Conservation (phyloP, 2,113 vertebrate species). For the Cromileptes altivelis region DNA sequence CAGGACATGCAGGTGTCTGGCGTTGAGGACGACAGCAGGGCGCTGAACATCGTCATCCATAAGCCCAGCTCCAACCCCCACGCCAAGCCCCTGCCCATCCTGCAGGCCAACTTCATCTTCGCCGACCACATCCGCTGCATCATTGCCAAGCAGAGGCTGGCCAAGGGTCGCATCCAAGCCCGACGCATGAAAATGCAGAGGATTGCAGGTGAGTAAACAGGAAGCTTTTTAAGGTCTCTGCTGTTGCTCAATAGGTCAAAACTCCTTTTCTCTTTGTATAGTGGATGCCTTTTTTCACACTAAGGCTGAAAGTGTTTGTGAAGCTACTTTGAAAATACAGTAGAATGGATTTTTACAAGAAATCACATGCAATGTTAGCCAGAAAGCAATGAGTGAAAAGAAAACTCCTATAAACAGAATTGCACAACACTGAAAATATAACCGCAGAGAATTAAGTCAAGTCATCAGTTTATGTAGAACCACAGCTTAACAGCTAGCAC, state of each 20-base stretch:
- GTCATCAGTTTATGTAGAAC: not conserved
- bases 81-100: conserved; percentile 96
- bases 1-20: conserved; percentile 99
- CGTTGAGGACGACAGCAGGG: conserved; percentile 96
- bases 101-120: conserved; percentile 98
- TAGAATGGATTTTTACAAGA: conserved; percentile 11
- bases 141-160: conserved; percentile 97
- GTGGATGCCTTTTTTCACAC: too few relatives aligned
- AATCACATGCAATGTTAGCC: not conserved
- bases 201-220: conserved; percentile 88
- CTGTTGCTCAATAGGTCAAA: not conserved
- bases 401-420: not conserved
- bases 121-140: conserved; percentile 99
- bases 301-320: not conserved
- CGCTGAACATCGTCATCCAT: conserved; percentile 95
- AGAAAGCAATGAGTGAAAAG: conserved; percentile 1
- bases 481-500: not conserved
- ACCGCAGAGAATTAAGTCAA: not conserved
- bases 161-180: conserved; percentile 97
- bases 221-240: not conserved
- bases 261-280: not conserved
- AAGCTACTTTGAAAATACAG: conserved; percentile 8
- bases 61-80: conserved; percentile 97
- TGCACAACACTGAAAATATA: not conserved
- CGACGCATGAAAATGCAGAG: conserved; percentile 98